Evolutionary conservation across 2,888 invertebrate genomes (phyloP).

Genomic region (Drosophila incognita): DNA sequence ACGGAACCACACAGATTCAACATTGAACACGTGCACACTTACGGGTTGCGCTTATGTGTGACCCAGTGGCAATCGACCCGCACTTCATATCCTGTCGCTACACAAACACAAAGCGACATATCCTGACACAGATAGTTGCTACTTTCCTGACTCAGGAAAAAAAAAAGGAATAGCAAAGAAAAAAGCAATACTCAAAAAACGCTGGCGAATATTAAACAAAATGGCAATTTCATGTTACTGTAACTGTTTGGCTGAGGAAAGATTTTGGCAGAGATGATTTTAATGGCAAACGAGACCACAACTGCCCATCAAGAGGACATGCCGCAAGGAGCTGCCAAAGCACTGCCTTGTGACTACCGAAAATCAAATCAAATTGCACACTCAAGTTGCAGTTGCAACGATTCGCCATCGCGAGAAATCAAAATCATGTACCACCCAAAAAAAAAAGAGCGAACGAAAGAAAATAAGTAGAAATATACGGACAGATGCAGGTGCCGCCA

Average conservation of each 20-base stretch:
- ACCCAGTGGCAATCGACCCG: conserved; percentile 60
- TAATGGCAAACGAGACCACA: conserved; percentile 57
- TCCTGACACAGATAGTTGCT: conserved; percentile 56
- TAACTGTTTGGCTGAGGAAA: conserved; percentile 28
- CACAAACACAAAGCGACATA: conserved; percentile 60
- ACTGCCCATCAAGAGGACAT: conserved; percentile 55
- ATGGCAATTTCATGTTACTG: conserved; percentile 68
- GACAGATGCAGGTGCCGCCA: conserved; percentile 50
- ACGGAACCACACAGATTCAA: conserved; percentile 8
- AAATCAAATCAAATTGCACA: conserved; percentile 80
- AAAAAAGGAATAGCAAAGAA: conserved; percentile 12
- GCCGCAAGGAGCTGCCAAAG: conserved; percentile 63
- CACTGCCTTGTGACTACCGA: conserved; percentile 50
- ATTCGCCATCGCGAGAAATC: conserved; percentile 56
- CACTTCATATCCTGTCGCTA: conserved; percentile 72
- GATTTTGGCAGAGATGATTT: conserved; percentile 51
- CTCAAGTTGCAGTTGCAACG: conserved; percentile 76
- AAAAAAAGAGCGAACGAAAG: conserved; percentile 9
- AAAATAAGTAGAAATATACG: conserved; percentile 12
- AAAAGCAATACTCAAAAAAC: conserved; percentile 47
- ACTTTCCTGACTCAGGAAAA: conserved; percentile 21
- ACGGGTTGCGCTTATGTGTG: conserved; percentile 27
- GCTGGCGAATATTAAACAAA: conserved; percentile 72
- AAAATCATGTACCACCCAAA: conserved; percentile 35
- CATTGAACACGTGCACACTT: conserved; percentile 61